Percentiles rank a stretch among this genome's conserved stretches.
Evolutionary conservation across 2,113 vertebrate species (phyloP).

Genomic region (Cheirogaleus medius): DNA sequence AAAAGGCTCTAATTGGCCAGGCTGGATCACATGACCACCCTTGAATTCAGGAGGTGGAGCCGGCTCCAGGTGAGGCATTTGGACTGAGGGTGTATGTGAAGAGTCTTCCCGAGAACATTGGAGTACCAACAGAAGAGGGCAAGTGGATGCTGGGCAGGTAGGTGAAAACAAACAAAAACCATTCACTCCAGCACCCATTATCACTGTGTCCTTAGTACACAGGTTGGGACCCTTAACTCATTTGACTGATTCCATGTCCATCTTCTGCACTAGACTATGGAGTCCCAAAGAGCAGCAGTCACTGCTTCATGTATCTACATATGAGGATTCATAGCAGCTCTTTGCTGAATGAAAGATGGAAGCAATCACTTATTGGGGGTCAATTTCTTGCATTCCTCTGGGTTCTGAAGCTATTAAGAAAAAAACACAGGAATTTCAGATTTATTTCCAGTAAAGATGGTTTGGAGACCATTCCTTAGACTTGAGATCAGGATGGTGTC

Average conservation of each 20-base stretch:
- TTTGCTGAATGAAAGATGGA: neutral
- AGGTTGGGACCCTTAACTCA: neutral
- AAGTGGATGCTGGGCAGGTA: neutral
- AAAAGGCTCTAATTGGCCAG: fast-evolving
- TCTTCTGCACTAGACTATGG: neutral
- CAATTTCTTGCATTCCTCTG: neutral
- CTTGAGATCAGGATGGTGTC: neutral
- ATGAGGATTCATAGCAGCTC: neutral
- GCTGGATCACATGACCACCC: neutral
- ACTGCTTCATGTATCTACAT: neutral
- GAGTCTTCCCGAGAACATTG: neutral
- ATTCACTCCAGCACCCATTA: neutral
- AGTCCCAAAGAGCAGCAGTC: neutral
- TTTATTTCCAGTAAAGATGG: neutral
- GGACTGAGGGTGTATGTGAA: neutral
- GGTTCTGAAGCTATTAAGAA: neutral
- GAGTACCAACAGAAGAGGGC: neutral
- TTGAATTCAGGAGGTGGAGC: too few relatives aligned
- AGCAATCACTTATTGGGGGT: neutral
- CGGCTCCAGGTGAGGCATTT: neutral
- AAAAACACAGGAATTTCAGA: too few relatives aligned
- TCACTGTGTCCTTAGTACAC: neutral
- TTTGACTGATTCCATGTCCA: neutral
- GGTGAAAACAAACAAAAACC: neutral
- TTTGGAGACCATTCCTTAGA: neutral